These are phyloP conservation scores for Anoplius nigerrimus DNA, from an alignment of 2,888 invertebrate genomes.

Conservation along the genomic window DNA sequence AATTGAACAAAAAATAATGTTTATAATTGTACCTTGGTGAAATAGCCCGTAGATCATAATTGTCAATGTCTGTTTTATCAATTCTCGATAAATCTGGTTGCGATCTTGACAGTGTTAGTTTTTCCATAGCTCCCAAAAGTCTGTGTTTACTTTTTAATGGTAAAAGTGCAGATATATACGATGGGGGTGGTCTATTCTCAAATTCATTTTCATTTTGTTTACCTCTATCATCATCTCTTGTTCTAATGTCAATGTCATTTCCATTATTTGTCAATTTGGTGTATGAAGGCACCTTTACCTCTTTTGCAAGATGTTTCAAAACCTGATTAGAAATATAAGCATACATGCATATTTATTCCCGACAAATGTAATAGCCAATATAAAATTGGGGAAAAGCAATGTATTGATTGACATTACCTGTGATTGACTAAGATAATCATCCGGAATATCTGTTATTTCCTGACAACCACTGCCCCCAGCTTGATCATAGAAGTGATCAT, in stretches of 20 bases:
- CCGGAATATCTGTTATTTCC: slow-evolving; percentile 90
- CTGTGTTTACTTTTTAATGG: slow-evolving; percentile 70
- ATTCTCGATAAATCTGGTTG: slow-evolving; percentile 88
- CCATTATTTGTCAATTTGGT: slow-evolving; percentile 61
- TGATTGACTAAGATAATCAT: slow-evolving; percentile 88
- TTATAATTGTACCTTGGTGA: slow-evolving; percentile 64
- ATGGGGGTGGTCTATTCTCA: slow-evolving; percentile 65
- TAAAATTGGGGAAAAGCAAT: not conserved
- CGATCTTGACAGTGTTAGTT: slow-evolving; percentile 84
- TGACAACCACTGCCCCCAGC: slow-evolving; percentile 73
- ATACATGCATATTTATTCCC: not conserved
- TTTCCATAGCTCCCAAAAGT: slow-evolving; percentile 75
- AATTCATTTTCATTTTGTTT: slow-evolving; percentile 67
- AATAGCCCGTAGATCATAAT: slow-evolving; percentile 66
- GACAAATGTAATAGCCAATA: not conserved
- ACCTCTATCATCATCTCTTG: slow-evolving; percentile 65
- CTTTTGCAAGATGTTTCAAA: slow-evolving; percentile 89
- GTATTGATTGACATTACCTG: too few relatives aligned
- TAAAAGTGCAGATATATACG: slow-evolving; percentile 66
- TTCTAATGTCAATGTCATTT: slow-evolving; percentile 66
- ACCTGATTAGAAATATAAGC: slow-evolving; percentile 73
- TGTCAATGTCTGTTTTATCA: slow-evolving; percentile 69
- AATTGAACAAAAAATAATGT: not conserved
- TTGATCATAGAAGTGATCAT: slow-evolving; percentile 71
- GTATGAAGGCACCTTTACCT: slow-evolving; percentile 77